Base-by-base conservation (phyloP, 2,113 vertebrate species). In the Lanius collurio region DNA sequence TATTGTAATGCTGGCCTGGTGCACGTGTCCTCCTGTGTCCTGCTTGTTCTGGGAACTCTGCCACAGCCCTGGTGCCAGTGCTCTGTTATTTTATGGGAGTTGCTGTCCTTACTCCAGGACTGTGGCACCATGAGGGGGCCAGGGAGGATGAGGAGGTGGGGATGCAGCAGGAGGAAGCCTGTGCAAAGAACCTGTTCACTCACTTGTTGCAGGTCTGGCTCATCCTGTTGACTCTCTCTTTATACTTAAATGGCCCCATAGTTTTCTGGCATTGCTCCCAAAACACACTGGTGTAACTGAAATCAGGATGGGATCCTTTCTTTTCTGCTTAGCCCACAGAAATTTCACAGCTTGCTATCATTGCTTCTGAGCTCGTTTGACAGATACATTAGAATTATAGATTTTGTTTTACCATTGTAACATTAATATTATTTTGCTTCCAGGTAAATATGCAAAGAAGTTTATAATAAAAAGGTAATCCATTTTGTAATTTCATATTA, bases 391-490 rank as follows among this genome's bases (percentile, higher is more conserved):
- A 71, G 56, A 91, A 75, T 75, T 89, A 77, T 20, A 57, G 64
- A 67, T 86, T 83, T 70, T 2, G 6, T 65, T 83, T 63, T 79
- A 17, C n/a, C 55, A 17, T 52, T 52, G 71, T 97, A 82, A 96
- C 71, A 60, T 67, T 59, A 89, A 86, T 78, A 77, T 95, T 97
- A 65, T 96, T 96, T 97, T 94, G 57, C 78, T 97, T 98, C 86
- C 94, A 98, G 98, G 95, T 87, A 98, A 96, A 96, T 49, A 86
- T 31, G 18, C 3, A 47, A 93, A 83, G 95, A 94, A 89, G 77
- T 60, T 53, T 81, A 68, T 63, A 81, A 56, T 76, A 9, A 97
- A 94, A 93, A 98, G 98, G 98, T 98, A 98, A 98, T 96, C 47
- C 21, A 83, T 91, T 94, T 87, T 85, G 28, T 63, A 90, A 91